Percentiles rank a stretch among this genome's conserved stretches.
Evolutionary conservation across 2,113 vertebrate species (phyloP).

Genomic region (Penelope pileata): DNA sequence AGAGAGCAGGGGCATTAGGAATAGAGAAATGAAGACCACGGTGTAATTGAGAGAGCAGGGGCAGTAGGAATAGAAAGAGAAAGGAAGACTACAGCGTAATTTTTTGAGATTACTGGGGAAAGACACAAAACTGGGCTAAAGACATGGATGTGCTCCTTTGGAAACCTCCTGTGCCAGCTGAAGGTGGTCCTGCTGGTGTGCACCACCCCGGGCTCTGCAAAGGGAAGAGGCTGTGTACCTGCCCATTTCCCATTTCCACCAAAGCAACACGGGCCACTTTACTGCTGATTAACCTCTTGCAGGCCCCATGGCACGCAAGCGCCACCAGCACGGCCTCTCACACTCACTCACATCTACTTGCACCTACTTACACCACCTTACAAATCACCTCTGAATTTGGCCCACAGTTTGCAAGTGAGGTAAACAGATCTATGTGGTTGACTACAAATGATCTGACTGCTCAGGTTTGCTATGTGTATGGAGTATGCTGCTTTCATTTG

Average conservation of each 20-base stretch:
- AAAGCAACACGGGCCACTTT: background rate
- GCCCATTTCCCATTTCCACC: background rate
- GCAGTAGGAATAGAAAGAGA: background rate
- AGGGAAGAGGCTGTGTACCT: background rate
- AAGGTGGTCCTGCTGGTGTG: background rate
- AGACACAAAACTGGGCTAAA: background rate
- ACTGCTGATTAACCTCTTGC: background rate
- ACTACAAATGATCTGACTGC: background rate
- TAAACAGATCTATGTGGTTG: background rate
- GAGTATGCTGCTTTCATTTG: background rate
- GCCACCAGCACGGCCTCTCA: background rate
- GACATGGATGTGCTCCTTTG: background rate
- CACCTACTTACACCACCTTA: background rate
- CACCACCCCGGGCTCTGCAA: accelerated
- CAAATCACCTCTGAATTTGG: conserved; percentile 5
- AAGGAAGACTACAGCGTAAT: background rate
- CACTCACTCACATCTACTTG: background rate
- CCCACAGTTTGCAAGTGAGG: background rate
- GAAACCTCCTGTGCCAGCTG: background rate
- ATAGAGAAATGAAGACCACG: background rate
- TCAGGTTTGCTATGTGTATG: background rate
- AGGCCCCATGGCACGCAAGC: background rate
- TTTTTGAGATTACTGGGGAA: background rate
- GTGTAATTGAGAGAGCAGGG: background rate
- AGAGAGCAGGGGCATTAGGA: background rate